Evolutionary conservation across 2,113 vertebrate genomes (phyloP).

Genomic region (Galbula dea): DNA sequence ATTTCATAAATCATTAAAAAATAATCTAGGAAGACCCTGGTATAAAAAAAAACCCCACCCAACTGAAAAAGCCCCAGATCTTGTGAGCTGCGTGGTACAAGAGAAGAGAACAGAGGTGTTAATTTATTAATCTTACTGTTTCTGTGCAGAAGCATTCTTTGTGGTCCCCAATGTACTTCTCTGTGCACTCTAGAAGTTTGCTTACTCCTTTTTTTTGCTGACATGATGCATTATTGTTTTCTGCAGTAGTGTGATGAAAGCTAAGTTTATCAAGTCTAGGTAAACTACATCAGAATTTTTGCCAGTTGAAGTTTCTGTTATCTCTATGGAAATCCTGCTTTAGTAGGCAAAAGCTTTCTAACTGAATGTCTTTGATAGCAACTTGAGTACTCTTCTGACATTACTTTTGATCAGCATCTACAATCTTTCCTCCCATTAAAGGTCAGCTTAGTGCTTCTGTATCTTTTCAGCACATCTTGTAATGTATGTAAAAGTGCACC

Average conservation of each 20-base stretch:
- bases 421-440: background rate
- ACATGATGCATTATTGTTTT: background rate
- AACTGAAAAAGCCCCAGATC: background rate
- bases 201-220: background rate
- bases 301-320: background rate
- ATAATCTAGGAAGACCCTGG: background rate
- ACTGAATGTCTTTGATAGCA: background rate
- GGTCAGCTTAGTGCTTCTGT: background rate
- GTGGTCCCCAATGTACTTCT: background rate
- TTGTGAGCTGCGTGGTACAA: background rate
- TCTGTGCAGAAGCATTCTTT: background rate
- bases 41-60: background rate
- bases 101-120: background rate
- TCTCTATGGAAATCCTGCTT: background rate
- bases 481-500: background rate
- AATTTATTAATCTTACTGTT: background rate
- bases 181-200: background rate
- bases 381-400: background rate
- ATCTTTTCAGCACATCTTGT: background rate
- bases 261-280: background rate
- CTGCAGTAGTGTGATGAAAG: background rate
- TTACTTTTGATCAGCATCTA: background rate
- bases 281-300: background rate
- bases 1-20: background rate
- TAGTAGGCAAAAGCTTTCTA: background rate